These are phyloP conservation scores for Uropetala carovei DNA, from an alignment of 2,888 invertebrate species.

Conservation along the genomic window DNA sequence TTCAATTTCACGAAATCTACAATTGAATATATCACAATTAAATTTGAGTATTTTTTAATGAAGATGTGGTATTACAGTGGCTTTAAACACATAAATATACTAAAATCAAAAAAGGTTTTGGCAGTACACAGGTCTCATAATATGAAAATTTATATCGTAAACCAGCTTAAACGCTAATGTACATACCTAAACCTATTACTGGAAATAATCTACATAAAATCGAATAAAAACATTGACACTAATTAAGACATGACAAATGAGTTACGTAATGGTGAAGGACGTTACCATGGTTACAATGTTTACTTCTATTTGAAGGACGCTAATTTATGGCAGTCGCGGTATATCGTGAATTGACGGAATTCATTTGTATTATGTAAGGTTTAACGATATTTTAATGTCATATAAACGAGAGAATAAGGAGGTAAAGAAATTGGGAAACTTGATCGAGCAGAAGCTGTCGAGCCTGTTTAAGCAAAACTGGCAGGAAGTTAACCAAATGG, in stretches of 20 bases:
- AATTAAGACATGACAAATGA: neutral
- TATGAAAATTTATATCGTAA: too few species aligned
- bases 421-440: neutral
- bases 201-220: too few species aligned
- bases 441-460: neutral
- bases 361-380: neutral
- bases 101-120: too few species aligned
- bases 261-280: neutral
- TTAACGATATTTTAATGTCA: neutral
- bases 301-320: neutral
- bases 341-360: neutral
- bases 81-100: too few species aligned
- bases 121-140: too few species aligned
- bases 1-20: too few species aligned
- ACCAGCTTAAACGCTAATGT: too few species aligned
- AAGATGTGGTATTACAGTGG: too few species aligned
- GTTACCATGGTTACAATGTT: conserved; percentile 5
- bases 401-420: neutral
- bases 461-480: neutral
- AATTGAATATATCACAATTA: too few species aligned
- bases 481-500: neutral
- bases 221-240: too few species aligned
- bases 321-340: neutral
- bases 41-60: too few species aligned
- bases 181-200: too few species aligned